Conservation (phyloP, 2,113 vertebrate species). For the Myrmecobius fasciatus region DNA sequence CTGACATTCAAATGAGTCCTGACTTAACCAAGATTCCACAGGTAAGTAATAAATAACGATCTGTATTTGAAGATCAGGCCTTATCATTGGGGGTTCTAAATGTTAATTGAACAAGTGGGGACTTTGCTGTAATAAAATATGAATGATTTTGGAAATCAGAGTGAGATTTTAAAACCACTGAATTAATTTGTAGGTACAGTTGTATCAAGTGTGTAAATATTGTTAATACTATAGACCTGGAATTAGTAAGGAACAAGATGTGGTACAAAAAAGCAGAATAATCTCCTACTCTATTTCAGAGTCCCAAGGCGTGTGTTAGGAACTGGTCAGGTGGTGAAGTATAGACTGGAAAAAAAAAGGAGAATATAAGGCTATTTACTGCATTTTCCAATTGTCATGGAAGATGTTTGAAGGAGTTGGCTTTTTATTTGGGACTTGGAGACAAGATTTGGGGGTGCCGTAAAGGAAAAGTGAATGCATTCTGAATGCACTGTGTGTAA, state of each 20-base stretch:
- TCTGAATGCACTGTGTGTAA: neutral
- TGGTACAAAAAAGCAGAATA: neutral
- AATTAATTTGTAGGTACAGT: neutral
- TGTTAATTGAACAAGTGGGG: neutral
- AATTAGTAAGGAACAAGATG: neutral
- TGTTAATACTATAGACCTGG: neutral
- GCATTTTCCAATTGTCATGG: neutral
- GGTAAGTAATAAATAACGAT: neutral
- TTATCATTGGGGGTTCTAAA: neutral
- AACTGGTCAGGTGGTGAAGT: neutral
- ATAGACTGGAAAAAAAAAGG: neutral
- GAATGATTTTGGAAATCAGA: neutral
- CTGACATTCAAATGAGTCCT: neutral
- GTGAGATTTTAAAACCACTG: neutral
- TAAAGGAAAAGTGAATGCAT: neutral
- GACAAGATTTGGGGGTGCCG: neutral
- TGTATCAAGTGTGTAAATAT: neutral
- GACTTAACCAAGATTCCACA: neutral
- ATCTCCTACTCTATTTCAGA: neutral
- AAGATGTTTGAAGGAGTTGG: neutral
- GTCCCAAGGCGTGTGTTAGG: neutral
- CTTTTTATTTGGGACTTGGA: neutral
- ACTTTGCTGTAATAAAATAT: neutral
- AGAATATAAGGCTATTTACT: neutral
- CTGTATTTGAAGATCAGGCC: neutral